Evolutionary conservation across 2,797 vertebrate genomes (phyloP).

Genomic region (Capromys pilorides): DNA sequence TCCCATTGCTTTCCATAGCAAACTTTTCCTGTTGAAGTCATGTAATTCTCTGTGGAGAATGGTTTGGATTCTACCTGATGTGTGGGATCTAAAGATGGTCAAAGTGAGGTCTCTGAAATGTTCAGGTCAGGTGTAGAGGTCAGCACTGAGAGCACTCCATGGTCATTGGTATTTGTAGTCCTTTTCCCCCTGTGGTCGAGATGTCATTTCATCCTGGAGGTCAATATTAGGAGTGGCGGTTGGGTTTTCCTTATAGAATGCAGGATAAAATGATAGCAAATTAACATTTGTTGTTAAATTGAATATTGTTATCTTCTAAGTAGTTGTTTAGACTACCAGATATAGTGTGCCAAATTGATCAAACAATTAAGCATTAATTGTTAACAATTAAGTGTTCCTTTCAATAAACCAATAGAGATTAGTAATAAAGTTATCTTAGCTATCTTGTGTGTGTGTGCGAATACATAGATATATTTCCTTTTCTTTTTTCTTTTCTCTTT

Average conservation of each 20-base stretch:
- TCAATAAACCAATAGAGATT: too few relatives aligned
- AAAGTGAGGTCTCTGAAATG: background rate
- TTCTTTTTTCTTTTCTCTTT: too few relatives aligned
- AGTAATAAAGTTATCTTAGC: too few relatives aligned
- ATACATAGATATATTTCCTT: too few relatives aligned
- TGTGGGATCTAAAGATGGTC: background rate
- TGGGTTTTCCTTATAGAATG: slow-evolving; percentile 73
- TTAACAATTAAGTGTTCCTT: too few relatives aligned
- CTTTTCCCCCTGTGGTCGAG: background rate
- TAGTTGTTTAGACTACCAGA: too few relatives aligned
- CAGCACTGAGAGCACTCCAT: background rate
- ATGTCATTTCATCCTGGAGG: slow-evolving; percentile 49
- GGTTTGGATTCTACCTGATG: background rate
- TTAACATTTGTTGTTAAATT: too few relatives aligned
- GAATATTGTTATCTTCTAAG: too few relatives aligned
- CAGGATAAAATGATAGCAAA: background rate
- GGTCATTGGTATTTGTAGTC: background rate
- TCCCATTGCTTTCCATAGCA: slow-evolving; percentile 14
- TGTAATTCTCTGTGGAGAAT: background rate
- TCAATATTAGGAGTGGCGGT: background rate
- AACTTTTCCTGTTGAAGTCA: background rate
- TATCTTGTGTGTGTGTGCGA: too few relatives aligned
- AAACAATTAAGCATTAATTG: too few relatives aligned
- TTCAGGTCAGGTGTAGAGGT: background rate
- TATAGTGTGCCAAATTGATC: too few relatives aligned